phyloP scores from a whole-genome alignment of 2,797 vertebrate genomes.

The Molossus alvarezi region DNA sequence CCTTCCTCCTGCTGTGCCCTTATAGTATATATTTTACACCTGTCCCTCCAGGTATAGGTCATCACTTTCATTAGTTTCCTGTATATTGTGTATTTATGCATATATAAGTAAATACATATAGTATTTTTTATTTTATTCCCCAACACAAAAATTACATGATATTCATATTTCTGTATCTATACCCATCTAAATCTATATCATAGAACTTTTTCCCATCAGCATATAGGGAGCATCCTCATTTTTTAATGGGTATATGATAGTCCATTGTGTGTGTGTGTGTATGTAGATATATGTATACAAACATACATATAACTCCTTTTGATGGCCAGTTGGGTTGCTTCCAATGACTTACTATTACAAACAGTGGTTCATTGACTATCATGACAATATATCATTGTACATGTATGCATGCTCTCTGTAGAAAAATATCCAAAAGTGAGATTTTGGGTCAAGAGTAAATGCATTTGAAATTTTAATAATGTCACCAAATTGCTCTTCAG shows the following conservation, averaged over 20 bases:
- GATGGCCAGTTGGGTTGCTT: background rate
- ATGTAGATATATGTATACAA: background rate
- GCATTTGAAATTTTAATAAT: conserved; percentile 42
- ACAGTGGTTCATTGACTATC: background rate
- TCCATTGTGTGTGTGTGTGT: background rate
- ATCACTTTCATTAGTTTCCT: background rate
- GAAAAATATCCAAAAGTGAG: background rate
- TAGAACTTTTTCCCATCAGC: background rate
- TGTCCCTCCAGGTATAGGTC: background rate
- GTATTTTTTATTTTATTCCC: background rate
- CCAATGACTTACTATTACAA: background rate
- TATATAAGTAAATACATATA: background rate
- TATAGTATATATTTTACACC: background rate
- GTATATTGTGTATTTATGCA: background rate
- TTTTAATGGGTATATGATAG: background rate
- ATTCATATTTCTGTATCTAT: no score
- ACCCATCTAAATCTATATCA: background rate
- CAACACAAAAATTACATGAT: background rate
- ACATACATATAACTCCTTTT: background rate
- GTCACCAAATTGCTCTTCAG: background rate
- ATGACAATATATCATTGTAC: background rate
- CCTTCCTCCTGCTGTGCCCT: background rate
- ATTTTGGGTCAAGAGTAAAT: background rate
- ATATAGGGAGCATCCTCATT: background rate
- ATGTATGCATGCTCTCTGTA: background rate